These are phyloP conservation scores for Xestia c-nigrum DNA, from an alignment of 2,888 invertebrate species.

Conservation along the genomic window DNA sequence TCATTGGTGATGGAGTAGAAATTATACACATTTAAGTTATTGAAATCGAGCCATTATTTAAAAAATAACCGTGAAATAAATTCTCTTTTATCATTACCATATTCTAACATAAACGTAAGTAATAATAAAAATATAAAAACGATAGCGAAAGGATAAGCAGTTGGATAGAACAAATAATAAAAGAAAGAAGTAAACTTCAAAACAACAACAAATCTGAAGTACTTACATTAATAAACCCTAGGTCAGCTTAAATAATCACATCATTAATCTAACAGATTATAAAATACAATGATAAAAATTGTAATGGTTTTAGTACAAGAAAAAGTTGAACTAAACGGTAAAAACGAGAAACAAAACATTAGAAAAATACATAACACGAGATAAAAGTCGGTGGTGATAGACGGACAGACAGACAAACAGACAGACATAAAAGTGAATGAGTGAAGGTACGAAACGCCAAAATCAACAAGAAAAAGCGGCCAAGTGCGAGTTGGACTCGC, in stretches of 20 bases:
- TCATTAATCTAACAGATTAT: too few species aligned
- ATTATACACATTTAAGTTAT: neutral
- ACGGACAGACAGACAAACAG: too few species aligned
- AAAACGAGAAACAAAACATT: neutral
- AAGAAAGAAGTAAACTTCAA: neutral
- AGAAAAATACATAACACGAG: neutral
- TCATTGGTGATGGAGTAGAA: slow-evolving; percentile 17
- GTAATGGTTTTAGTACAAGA: too few species aligned
- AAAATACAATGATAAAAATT: too few species aligned
- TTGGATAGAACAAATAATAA: neutral
- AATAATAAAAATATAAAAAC: neutral
- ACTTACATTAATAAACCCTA: too few species aligned
- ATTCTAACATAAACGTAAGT: neutral
- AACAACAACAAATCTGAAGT: too few species aligned
- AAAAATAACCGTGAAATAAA: neutral
- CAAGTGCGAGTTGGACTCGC: too few species aligned
- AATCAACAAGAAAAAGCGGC: neutral
- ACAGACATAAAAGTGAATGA: too few species aligned
- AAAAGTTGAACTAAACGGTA: neutral
- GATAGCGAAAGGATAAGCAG: neutral
- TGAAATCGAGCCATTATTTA: neutral
- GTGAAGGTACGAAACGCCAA: too few species aligned
- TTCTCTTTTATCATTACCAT: neutral
- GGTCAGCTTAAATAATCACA: too few species aligned
- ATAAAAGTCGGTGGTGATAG: too few species aligned